Evolutionary conservation across 2,797 vertebrate genomes (phyloP), one percentile per base, ranked within the genome.

Genomic region (Acrossocheilus wenchowensis): DNA sequence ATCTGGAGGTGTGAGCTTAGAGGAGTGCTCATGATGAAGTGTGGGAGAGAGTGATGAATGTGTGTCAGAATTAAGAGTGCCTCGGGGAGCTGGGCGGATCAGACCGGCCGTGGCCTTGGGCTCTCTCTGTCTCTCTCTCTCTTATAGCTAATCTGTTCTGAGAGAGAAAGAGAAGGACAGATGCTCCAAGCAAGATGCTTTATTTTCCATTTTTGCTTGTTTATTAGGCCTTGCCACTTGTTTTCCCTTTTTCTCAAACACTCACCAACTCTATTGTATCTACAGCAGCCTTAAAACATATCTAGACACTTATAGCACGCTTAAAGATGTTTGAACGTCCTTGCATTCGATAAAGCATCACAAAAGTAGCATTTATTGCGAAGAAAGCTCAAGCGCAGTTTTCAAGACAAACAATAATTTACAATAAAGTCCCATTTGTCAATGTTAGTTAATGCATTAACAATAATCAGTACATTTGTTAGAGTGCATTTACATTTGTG

Each of bases 31-130:
- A 84, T 82, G 86, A 89, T 88, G 78, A 88, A 90, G 85, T 84
- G 86, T 86, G 85, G 82, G 85, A 66, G 78, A 73, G 81, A 73
- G 72, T 89, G 90, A 88, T 89, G 87, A 88, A 88, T 85, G 85
- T 69, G 62, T 69, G 60, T 83, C 83, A 83, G 81, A 83, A 84
- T 87, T 85, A 87, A 90, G 81, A 88, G 87, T 54, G 80, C 89
- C 87, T 75, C 82, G 12, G 87, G 88, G 88, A 88, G 71, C 60
- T 19, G 62, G 87, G 77, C 64, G 60, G 88, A 64, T 90, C 84
- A 80, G 84, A 86, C 75, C 50, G 80, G 69, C 66, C 64, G 48
- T 81, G 82, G 74, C 87, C 85, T 83, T 82, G 9, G 64, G 75
- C 81, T 60, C 41, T 80, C 79, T 36, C 72, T 77, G 43, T 69